phyloP scores from a whole-genome alignment of 1,140 invertebrate genomes.

The Drosophila triauraria region DNA sequence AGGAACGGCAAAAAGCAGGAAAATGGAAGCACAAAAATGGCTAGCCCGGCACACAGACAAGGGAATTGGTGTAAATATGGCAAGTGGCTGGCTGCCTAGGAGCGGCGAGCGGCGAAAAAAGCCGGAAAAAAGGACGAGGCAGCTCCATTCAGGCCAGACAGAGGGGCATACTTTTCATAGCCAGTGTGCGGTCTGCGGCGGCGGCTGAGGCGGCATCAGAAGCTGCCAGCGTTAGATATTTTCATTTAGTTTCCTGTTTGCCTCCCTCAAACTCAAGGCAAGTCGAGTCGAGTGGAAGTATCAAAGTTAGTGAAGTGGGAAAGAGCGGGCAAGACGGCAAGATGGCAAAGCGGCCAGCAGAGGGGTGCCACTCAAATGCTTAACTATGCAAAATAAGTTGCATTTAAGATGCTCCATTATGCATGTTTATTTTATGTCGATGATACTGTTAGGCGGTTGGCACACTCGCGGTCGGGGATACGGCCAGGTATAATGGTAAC shows the following conservation, averaged over 20 bases:
- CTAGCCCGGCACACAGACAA: constrained; percentile 59
- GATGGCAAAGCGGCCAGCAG: neutral
- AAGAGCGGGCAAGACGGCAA: constrained; percentile 12
- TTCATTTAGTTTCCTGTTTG: constrained; percentile 76
- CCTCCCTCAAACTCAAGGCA: constrained; percentile 32
- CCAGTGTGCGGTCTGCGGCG: constrained; percentile 60
- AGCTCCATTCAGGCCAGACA: constrained; percentile 52
- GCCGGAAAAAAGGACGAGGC: neutral
- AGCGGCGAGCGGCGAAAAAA: constrained; percentile 13
- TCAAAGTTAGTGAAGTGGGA: constrained; percentile 81
- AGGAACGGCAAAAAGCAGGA: constrained; percentile 5
- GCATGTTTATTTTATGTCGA: constrained; percentile 81
- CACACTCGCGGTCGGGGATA: constrained; percentile 17
- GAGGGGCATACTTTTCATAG: constrained; percentile 69
- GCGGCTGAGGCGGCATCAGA: constrained; percentile 8
- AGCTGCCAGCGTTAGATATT: constrained; percentile 78
- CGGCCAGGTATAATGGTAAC: constrained; percentile 31
- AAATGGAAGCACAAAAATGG: constrained; percentile 59
- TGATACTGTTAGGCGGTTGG: constrained; percentile 58
- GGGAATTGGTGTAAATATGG: constrained; percentile 82
- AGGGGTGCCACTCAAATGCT: constrained; percentile 78
- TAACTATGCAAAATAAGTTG: constrained; percentile 84
- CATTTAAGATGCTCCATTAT: constrained; percentile 83
- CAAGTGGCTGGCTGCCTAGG: constrained; percentile 65
- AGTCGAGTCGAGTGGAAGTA: constrained; percentile 78